phyloP scores from a whole-genome alignment of 2,888 invertebrate species.

The Rutpela maculata region DNA sequence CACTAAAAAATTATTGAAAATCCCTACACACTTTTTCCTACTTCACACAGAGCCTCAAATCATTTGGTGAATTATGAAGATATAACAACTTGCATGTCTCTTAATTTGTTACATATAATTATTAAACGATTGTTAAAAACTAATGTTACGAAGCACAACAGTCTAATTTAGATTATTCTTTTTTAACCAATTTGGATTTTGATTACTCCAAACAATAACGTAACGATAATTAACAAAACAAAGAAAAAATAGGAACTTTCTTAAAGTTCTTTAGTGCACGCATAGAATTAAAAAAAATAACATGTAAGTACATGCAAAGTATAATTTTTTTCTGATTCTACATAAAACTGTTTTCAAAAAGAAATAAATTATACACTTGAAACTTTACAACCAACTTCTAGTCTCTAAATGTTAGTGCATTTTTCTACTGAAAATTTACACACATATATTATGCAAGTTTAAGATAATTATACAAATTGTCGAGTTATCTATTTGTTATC shows the following conservation, averaged over 20 bases:
- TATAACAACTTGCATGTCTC: too few relatives aligned
- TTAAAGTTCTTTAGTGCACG: too few relatives aligned
- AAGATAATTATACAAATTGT: slow-evolving; percentile 2
- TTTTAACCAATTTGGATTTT: too few relatives aligned
- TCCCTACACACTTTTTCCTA: not conserved
- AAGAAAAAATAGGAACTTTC: too few relatives aligned
- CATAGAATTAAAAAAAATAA: not conserved
- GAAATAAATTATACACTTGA: not conserved
- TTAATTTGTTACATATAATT: too few relatives aligned
- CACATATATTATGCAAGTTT: not conserved
- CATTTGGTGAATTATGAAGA: too few relatives aligned
- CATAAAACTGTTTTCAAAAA: not conserved
- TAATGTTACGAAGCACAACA: too few relatives aligned
- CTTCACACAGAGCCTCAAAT: too few relatives aligned
- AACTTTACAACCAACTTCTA: not conserved
- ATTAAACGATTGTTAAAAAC: too few relatives aligned
- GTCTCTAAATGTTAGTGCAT: not conserved
- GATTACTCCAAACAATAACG: too few relatives aligned
- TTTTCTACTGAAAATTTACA: not conserved
- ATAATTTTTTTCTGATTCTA: not conserved
- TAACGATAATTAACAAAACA: too few relatives aligned
- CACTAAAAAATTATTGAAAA: not conserved
- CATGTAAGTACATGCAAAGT: not conserved
- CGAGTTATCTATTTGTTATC: not conserved
- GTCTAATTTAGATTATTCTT: too few relatives aligned